A percentile compares a stretch with the other conserved stretches of the same genome.
phyloP scores from a whole-genome alignment of 2,888 invertebrate genomes.

The Lissocephala sabroskyi region DNA sequence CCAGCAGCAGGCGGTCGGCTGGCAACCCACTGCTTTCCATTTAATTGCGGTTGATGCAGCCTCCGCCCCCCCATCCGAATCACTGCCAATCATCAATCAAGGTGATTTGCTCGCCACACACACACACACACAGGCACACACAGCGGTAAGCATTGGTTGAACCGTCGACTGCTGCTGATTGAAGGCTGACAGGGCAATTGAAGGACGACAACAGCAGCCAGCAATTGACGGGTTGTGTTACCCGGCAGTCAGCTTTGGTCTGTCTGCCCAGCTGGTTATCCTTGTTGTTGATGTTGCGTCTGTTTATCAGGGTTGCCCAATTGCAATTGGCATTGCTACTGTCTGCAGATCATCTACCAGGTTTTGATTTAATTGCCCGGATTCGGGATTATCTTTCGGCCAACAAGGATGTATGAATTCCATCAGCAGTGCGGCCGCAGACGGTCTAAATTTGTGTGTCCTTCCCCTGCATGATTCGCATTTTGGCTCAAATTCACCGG shows the following conservation, averaged over 20 bases:
- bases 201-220: too few species aligned
- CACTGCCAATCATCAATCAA: constrained; percentile 70
- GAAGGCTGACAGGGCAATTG: constrained; percentile 20
- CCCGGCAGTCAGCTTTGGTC: constrained; percentile 19
- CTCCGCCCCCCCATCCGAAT: too few species aligned
- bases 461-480: neutral
- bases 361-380: constrained; percentile 58
- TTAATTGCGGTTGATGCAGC: constrained; percentile 62
- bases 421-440: too few species aligned
- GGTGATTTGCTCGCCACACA: constrained; percentile 68
- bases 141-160: constrained; percentile 52
- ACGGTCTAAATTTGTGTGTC: constrained; percentile 1
- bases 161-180: too few species aligned
- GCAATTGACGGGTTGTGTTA: too few species aligned
- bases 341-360: constrained; percentile 51
- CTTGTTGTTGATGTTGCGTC: constrained; percentile 40
- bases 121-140: constrained; percentile 52
- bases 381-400: too few species aligned
- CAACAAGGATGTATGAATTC: too few species aligned
- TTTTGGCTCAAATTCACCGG: constrained; percentile 18
- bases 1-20: too few species aligned
- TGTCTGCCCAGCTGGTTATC: constrained; percentile 4
- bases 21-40: constrained; percentile 42
- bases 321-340: neutral
- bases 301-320: too few species aligned